Base-by-base conservation (phyloP, 2,888 invertebrate species). In the Dastarcus helophoroides region DNA sequence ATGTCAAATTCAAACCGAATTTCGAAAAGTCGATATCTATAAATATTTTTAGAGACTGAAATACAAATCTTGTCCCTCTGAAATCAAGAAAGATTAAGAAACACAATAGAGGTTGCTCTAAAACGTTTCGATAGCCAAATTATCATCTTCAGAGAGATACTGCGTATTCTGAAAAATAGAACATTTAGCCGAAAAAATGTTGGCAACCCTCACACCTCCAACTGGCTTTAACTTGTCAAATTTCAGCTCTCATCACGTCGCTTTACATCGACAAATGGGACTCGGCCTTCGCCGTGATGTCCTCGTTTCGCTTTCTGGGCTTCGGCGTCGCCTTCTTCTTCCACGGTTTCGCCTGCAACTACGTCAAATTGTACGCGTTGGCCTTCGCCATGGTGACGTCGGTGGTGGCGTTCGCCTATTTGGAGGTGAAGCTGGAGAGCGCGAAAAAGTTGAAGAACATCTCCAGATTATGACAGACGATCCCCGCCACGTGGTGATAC, bases 301-400 rank as follows among this genome's bases (percentile, higher is more conserved):
- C 47, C 53, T 40, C 68, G 60, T 49, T 77, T 59, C 73, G 70
- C 51, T 56, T 67, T 56, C 47, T 72, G 0, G 79, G 79, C 2
- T 54, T 77, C 35, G 70, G 74, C 5, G 51, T 76, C 1, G 75
- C 76, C 5, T 77, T 79, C 47, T 65, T 65, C 0, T 71, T 75
- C 23, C 73, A 79, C 21, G 71, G 73, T 30, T 54, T 69, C 28
- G 62, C 79, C 24, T 79, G 79, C 47, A 65, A 64, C 41, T 59
- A 59, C 50, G 39, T 59, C 38, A 67, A 68, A 42, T 47, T 67
- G 14, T 65, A 67, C 44, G 44, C 57, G 8, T 51, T 71, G 31
- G 64, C 65, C 3, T 58, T 56, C 19, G 60, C 65, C 34, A 53
- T 72, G 38, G 41, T 69, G n/a, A 46, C 65, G 13, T 63, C 68